Evolutionary conservation across 2,888 invertebrate species (phyloP), one percentile per base, ranked within the genome.

Genomic region (Gryllus longicercus): DNA sequence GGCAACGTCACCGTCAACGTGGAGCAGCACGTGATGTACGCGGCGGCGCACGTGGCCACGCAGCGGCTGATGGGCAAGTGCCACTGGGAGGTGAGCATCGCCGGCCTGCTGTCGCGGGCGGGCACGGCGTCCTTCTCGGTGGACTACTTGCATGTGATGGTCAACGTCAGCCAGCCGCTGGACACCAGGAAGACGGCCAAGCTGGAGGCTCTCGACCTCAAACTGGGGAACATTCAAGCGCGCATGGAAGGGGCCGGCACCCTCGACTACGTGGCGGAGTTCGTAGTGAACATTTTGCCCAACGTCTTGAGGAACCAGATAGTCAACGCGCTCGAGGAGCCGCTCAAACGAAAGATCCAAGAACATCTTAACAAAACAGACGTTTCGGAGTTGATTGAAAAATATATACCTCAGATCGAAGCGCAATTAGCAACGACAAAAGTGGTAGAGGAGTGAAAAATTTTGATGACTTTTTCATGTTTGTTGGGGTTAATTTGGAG

Each of bases 241-340:
- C 90, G 95, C 38, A 93, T 94, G 84, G 91, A 95, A 84, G 96
- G 96, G 0, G 93, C 95, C 0, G 96, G 96, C n/a, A 95, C 95
- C 0, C 83, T 94, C 21, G 96, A 97, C 87, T 96, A 96, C 85
- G 85, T 93, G 0, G 88, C 96, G 82, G 96, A 97, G 87, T 92
- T 94, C 81, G 90, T 89, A 8, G 90, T 96, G 0, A 97, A 96
- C 86, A 89, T 96, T 77, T 85, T 96, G 79, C 96, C 96, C 0
- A 96, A 97, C 89, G 88, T 96, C 77, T 88, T 97, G 82, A 90
- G 96, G 80, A 95, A 95, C 85, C 95, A 96, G 87, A 95, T 96
- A 81, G 94, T 95, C 91, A 94, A 95, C 85, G 94, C 95, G 0
- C 86, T 96, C 74, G 95, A 96, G 87, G 91, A 92, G 74, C 95